A percentile compares a stretch with the other conserved stretches of the same genome.
Conservation (phyloP, 2,113 vertebrate genomes). For the Mirounga angustirostris region DNA sequence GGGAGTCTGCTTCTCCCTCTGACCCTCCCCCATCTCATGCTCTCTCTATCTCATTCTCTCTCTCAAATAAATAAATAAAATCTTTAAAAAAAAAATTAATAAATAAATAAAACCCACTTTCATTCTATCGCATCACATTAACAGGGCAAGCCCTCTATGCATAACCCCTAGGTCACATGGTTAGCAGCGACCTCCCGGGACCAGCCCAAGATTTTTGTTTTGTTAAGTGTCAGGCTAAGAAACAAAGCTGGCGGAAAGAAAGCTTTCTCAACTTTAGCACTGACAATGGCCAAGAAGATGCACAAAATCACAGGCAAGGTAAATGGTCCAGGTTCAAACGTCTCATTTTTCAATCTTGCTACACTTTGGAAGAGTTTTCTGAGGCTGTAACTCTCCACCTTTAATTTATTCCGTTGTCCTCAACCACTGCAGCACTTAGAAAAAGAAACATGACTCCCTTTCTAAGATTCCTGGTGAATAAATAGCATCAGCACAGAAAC, state of each 20-base stretch:
- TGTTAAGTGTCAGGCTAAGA: constrained; percentile 58
- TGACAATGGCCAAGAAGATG: constrained; percentile 68
- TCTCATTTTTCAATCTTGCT: constrained; percentile 47
- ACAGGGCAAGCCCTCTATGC: not conserved
- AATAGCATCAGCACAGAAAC: constrained; percentile 3
- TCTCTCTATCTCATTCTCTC: no score
- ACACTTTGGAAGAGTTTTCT: constrained; percentile 35
- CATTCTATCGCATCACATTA: not conserved
- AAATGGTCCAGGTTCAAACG: constrained; percentile 62
- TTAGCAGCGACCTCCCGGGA: constrained; percentile 42
- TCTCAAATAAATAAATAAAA: no score
- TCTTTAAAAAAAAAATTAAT: no score
- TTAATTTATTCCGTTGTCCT: constrained; percentile 57
- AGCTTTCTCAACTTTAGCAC: constrained; percentile 9
- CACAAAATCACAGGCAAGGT: constrained; percentile 44
- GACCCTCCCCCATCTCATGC: no score
- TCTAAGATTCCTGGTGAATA: constrained; percentile 8
- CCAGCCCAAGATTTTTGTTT: constrained; percentile 49
- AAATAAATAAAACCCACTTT: not conserved
- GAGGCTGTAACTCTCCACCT: constrained; percentile 47
- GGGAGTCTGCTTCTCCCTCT: no score
- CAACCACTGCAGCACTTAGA: not conserved
- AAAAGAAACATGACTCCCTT: not conserved
- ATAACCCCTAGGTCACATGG: not conserved
- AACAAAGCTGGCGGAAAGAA: constrained; percentile 42